Evolutionary conservation across 2,113 vertebrate genomes (phyloP).

Genomic region (Microcebus lehilahytsara): DNA sequence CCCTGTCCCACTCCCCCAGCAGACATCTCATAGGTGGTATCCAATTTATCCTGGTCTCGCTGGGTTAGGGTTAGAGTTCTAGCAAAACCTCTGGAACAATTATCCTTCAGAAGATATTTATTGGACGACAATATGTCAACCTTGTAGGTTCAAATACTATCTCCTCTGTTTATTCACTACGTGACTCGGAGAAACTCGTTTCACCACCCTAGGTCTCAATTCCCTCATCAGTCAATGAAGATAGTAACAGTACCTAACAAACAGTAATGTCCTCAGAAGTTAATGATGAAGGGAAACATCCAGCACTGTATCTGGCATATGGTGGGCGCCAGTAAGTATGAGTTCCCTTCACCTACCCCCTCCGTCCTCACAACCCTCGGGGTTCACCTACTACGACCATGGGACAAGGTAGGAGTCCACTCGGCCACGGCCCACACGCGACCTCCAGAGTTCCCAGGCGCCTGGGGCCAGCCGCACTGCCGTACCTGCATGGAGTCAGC

Average conservation of each 20-base stretch:
- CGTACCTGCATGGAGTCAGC: constrained; percentile 97
- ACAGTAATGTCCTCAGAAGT: neutral
- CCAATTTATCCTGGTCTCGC: neutral
- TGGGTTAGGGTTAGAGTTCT: neutral
- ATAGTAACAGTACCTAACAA: neutral
- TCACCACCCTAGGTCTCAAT: neutral
- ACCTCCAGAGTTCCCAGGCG: neutral
- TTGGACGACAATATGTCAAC: neutral
- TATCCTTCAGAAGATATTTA: neutral
- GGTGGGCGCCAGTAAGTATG: neutral
- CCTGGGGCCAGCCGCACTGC: neutral
- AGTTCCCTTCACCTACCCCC: neutral
- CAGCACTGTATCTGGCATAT: neutral
- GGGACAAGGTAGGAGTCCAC: neutral
- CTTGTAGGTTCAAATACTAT: neutral
- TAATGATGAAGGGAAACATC: neutral
- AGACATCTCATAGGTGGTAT: neutral
- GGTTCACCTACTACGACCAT: neutral
- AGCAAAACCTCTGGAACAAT: neutral
- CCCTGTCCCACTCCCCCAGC: neutral
- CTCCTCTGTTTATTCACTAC: neutral
- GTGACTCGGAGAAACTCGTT: neutral
- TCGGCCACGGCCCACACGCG: neutral
- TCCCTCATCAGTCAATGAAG: neutral
- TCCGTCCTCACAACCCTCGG: neutral